A percentile compares a stretch with the other conserved stretches of the same genome.
Conservation (phyloP, 2,113 vertebrate species). For the Vanacampus margaritifer region DNA sequence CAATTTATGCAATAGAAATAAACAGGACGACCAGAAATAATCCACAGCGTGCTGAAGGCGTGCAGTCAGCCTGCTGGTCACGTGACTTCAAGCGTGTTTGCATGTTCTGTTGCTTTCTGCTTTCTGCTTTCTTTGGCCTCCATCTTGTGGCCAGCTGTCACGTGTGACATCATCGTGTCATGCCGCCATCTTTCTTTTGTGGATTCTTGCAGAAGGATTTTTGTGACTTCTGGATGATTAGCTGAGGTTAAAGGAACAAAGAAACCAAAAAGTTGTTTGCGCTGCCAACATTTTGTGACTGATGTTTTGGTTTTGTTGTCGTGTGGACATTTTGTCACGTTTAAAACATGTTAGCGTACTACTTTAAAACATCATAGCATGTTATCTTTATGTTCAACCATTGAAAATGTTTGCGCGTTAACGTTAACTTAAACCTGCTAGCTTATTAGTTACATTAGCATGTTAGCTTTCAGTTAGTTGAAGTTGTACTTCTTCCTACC, state of each 20-base stretch:
- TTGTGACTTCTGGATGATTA: not conserved
- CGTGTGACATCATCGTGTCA: not conserved
- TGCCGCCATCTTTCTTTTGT: not conserved
- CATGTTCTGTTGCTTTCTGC: not conserved
- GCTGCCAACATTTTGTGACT: not conserved
- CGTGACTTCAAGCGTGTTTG: not conserved
- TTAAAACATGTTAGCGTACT: not conserved
- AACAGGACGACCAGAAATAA: too few relatives aligned
- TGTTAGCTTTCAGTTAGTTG: too few relatives aligned
- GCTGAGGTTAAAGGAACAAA: not conserved
- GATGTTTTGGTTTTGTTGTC: not conserved
- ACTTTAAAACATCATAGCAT: not conserved
- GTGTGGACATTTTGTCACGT: slow-evolving; percentile 8
- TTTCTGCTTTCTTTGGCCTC: not conserved
- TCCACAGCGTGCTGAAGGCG: not conserved
- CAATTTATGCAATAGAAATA: too few relatives aligned
- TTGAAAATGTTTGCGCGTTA: too few relatives aligned
- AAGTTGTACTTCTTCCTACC: too few relatives aligned
- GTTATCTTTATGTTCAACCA: too few relatives aligned
- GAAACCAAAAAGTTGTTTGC: not conserved
- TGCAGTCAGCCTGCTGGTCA: not conserved
- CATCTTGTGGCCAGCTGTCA: not conserved
- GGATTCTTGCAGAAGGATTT: not conserved
- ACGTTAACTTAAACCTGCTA: too few relatives aligned
- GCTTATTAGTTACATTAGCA: too few relatives aligned